Evolutionary conservation across 2,113 vertebrate species (phyloP), one percentile per base, ranked within the genome.

Genomic region (Ascaphus truei): DNA sequence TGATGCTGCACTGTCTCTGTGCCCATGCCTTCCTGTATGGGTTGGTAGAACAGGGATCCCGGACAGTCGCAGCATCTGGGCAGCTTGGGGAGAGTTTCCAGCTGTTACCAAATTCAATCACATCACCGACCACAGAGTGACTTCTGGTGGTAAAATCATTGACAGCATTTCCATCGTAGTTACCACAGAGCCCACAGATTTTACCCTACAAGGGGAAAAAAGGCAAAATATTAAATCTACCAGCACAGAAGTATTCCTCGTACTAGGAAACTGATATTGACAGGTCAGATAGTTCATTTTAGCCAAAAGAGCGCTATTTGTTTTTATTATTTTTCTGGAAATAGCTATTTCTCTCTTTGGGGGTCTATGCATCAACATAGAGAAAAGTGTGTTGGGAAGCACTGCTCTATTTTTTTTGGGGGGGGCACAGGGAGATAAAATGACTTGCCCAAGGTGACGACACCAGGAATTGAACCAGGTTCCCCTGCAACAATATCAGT

Each of bases 61-160:
- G 72, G 64, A 76, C 7, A 1, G n/a, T 74, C 11, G 1, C 23
- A 62, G 84, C 83, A n/a, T 89, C 86, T 0, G 84, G 82, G 60
- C 91, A 92, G 0, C 81, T 67, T 1, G 86, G 83, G 0, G 91
- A 92, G 39, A 82, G 69, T 62, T 92, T 92, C 91, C 91, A 92
- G 73, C 90, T 92, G 77, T 90, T 90, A 66, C 85, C 90, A 3
- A 92, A 92, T 68, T 92, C 91, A 13, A 87, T 74, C 1, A 71
- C 78, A 4, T 85, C 65, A 10, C 85, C 75, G 72, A 88, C 90
- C 68, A 91, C 77, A 11, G 87, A 85, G 2, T 73, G 83, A 79
- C 84, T 87, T 45, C 89, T 84, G 0, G 91, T 92, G 58, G 86
- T 90, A 41, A 91, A 86, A 76, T 92, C 91, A 4, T 92, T 92